Percentiles rank a stretch among this genome's conserved stretches.
Conservation (phyloP, 2,888 invertebrate species). For the Morpho deidamia region DNA sequence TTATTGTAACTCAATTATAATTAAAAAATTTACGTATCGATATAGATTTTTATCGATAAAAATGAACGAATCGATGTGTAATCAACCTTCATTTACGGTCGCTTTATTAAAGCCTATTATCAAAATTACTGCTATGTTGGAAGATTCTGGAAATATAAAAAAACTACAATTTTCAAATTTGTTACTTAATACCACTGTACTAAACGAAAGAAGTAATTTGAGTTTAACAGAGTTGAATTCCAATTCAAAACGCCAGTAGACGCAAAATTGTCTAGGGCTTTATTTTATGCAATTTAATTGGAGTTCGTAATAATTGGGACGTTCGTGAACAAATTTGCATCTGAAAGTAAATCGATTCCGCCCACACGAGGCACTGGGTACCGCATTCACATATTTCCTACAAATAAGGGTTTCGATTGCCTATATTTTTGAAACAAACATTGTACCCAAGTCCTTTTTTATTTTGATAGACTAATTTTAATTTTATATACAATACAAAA, state of each 20-base stretch:
- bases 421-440: neutral
- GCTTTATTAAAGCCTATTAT: too few species aligned
- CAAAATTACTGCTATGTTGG: too few species aligned
- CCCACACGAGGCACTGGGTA: conserved; percentile 1
- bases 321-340: conserved; percentile 35
- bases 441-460: neutral
- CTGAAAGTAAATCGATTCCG: conserved; percentile 33
- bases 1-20: too few species aligned
- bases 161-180: neutral
- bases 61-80: too few species aligned
- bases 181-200: neutral
- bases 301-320: conserved; percentile 26
- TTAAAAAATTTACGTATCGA: too few species aligned
- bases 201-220: neutral
- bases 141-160: neutral
- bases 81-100: too few species aligned
- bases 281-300: conserved; percentile 17
- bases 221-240: neutral
- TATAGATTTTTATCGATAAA: too few species aligned
- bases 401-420: neutral
- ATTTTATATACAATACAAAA: too few species aligned
- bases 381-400: neutral
- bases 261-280: neutral
- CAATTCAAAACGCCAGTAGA: neutral
- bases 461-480: too few species aligned